Evolutionary conservation across 35 echinoderm and acorn worm genomes (phyloP).

Genomic region (Anneissia japonica): DNA sequence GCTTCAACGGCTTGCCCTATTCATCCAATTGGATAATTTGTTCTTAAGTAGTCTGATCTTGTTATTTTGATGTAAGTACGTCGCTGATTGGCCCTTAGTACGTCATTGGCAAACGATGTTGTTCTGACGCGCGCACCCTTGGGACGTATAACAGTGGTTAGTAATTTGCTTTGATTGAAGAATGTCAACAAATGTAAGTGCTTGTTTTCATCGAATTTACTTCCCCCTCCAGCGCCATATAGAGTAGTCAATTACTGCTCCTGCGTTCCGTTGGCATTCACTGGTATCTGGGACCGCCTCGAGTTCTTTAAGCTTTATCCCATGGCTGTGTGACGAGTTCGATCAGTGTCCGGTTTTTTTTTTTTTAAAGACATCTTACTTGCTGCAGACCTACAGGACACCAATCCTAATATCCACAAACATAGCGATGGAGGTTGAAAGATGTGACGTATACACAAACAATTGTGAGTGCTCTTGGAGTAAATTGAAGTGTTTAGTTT

Average conservation of each 20-base stretch:
- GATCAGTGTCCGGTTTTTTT: too few relatives aligned
- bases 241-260: neutral
- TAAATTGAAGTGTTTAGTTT: neutral
- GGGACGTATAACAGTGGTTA: neutral
- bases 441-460: neutral
- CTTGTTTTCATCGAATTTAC: conserved; percentile 1
- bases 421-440: neutral
- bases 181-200: conserved; percentile 1
- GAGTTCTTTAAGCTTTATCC: neutral
- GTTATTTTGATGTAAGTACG: neutral
- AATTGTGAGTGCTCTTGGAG: neutral
- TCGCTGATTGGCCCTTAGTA: neutral
- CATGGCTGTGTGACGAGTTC: neutral
- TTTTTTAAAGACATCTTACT: neutral
- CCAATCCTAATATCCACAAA: neutral
- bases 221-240: neutral
- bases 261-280: neutral
- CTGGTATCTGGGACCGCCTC: neutral
- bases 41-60: neutral
- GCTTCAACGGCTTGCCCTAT: neutral
- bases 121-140: neutral
- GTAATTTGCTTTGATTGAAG: neutral
- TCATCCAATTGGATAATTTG: neutral
- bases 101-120: neutral
- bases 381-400: neutral